Evolutionary conservation across 2,888 invertebrate species (phyloP), one percentile per base, ranked within the genome.

Genomic region (Phyllotreta striolata): DNA sequence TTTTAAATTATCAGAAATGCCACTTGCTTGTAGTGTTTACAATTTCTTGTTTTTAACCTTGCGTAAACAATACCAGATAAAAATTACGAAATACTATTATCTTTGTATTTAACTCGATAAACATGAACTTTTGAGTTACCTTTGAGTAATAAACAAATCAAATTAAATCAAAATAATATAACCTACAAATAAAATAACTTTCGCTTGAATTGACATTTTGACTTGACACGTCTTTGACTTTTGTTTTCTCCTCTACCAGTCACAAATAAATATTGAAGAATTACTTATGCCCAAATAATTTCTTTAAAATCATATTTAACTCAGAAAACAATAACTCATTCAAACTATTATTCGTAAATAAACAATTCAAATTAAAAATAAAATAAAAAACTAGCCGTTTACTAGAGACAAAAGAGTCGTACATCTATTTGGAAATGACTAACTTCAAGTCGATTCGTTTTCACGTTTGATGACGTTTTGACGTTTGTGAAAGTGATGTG

Each of bases 401-500:
- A 12, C 24, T 34, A 49, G 49, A 24, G 7, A 24, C 14, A 49
- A 2, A 6, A 9, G 24, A 24, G 7, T 24, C 14, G 1, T n/a
- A 6, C 3, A 10, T 4, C 14, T 47, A 9, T 14, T 14, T 41
- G 14, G 14, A 10, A 44, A 44, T 52, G 13, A 1, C 57, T 57
- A 57, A 38, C 57, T 57, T 57, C 57, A 47, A 7, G 6, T 52
- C 38, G 38, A 52, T 37, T 47, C 46, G 37, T 51, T 14, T 14
- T 68, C 66, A 68, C 64, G 69, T 70, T 58, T 41, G 67, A 5
- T 68, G 68, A 68, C 66, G 52, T 52, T 62, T 60, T 62, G 66
- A 62, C 64, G 62, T 66, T 66, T 57, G 44, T 44, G 62, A 55
- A 60, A 49, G 52, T 55, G 63, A 52, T 62, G 58, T 56, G 62